Conservation (phyloP, 1,140 invertebrate species). For the Pseudachorutes palmiensis region DNA sequence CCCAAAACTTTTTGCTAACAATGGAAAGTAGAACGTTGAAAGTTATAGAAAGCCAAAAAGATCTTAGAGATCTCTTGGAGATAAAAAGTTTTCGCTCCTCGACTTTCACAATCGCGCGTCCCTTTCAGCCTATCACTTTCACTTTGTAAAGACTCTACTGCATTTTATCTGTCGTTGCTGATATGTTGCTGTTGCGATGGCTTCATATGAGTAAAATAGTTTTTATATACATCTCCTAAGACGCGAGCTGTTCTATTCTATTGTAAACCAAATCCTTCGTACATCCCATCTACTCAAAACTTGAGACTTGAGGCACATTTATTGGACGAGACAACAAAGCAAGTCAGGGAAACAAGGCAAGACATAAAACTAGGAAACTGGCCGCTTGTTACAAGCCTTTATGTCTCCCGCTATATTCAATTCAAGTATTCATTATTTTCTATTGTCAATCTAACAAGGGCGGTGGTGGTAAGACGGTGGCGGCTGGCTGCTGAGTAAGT, state of each 20-base stretch:
- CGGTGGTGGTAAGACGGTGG: not conserved
- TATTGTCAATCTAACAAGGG: too few relatives aligned
- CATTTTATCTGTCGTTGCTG: not conserved
- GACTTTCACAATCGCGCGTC: not conserved
- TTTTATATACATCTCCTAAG: not conserved
- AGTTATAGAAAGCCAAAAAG: not conserved
- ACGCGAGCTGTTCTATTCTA: too few relatives aligned
- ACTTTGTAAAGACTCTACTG: slow-evolving; percentile 8
- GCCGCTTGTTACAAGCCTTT: not conserved
- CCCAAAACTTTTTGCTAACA: not conserved
- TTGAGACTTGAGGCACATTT: too few relatives aligned
- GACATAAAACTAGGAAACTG: not conserved
- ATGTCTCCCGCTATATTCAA: not conserved
- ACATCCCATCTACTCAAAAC: too few relatives aligned
- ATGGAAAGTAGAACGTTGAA: slow-evolving; percentile 3
- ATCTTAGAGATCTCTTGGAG: not conserved
- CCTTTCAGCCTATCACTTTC: not conserved
- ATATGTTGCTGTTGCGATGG: not conserved
- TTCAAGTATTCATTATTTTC: slow-evolving; percentile 13
- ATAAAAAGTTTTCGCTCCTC: not conserved
- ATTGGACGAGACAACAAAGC: not conserved
- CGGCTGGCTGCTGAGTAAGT: not conserved
- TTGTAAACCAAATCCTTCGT: too few relatives aligned
- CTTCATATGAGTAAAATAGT: not conserved
- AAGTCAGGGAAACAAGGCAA: not conserved